Evolutionary conservation across 1,140 invertebrate species (phyloP).

Genomic region (Drosophila baimaii): DNA sequence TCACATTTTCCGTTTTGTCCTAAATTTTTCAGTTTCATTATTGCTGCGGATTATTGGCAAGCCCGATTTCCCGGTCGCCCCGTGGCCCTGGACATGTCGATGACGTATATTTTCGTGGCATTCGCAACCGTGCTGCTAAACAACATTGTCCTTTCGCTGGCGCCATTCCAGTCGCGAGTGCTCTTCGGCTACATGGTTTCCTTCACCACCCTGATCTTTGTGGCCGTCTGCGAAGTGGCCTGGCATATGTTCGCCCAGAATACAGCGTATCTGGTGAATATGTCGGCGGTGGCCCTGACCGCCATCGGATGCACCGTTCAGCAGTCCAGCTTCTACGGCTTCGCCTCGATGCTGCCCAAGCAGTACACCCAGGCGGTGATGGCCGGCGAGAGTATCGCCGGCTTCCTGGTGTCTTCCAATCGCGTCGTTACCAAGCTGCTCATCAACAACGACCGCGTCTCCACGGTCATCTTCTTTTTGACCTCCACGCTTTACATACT

Average conservation of each 20-base stretch:
- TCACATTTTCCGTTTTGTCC: too few relatives aligned
- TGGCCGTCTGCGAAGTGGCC: constrained; percentile 93
- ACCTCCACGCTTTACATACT: constrained; percentile 90
- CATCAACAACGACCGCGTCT: constrained; percentile 89
- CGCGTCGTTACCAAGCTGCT: constrained; percentile 92
- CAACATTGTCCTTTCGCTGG: constrained; percentile 93
- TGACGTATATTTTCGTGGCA: constrained; percentile 94
- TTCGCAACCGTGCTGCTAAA: constrained; percentile 94
- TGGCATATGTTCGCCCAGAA: constrained; percentile 90
- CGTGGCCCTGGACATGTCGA: constrained; percentile 96
- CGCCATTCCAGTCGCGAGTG: constrained; percentile 92
- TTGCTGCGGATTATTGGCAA: constrained; percentile 95
- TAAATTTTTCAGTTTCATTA: constrained; percentile 89
- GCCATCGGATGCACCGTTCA: constrained; percentile 94
- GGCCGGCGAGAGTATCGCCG: constrained; percentile 96
- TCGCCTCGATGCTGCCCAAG: constrained; percentile 95
- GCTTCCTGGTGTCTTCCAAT: constrained; percentile 93
- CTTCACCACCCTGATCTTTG: constrained; percentile 91
- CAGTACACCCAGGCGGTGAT: constrained; percentile 96
- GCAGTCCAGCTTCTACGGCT: constrained; percentile 97
- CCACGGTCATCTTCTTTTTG: constrained; percentile 94
- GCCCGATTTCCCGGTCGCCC: constrained; percentile 91
- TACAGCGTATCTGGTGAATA: constrained; percentile 91
- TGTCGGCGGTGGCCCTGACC: constrained; percentile 92
- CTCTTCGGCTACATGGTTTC: constrained; percentile 94